These are phyloP conservation scores for Gymnocephalus cernua DNA, from an alignment of 2,113 vertebrate genomes.

Conservation along the genomic window DNA sequence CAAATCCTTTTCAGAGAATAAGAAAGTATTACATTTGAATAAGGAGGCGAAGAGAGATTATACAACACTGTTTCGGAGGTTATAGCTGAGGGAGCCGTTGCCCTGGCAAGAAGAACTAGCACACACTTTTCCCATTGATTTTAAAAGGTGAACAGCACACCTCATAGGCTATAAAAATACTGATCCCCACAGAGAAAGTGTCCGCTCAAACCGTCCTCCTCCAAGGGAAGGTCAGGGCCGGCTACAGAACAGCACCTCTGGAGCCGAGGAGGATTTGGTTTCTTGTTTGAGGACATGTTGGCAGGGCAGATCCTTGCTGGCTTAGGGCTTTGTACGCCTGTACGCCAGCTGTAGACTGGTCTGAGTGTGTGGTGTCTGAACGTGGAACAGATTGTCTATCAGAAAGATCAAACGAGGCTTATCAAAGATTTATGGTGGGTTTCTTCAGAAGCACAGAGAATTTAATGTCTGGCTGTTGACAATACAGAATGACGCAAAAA, in stretches of 20 bases:
- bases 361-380: slow-evolving; percentile 11
- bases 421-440: slow-evolving; percentile 36
- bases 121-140: slow-evolving; percentile 40
- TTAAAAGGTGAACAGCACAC: slow-evolving; percentile 34
- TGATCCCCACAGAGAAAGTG: slow-evolving; percentile 38
- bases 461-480: background rate
- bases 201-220: slow-evolving; percentile 35
- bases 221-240: slow-evolving; percentile 48
- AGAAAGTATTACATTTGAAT: background rate
- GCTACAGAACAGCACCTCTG: slow-evolving; percentile 31
- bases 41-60: background rate
- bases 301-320: slow-evolving; percentile 16
- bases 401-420: slow-evolving; percentile 16
- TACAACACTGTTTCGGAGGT: background rate
- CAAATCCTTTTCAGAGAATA: background rate
- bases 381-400: background rate
- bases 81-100: slow-evolving; percentile 22
- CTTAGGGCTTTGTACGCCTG: slow-evolving; percentile 1
- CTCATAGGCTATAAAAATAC: slow-evolving; percentile 33
- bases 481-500: background rate
- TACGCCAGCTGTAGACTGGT: background rate
- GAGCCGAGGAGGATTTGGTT: slow-evolving; percentile 27
- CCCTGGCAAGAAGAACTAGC: slow-evolving; percentile 8
- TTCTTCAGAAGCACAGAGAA: background rate
- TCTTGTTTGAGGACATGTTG: slow-evolving; percentile 33